Evolutionary conservation across 2,797 vertebrate genomes (phyloP).

Genomic region (Leuciscus waleckii): DNA sequence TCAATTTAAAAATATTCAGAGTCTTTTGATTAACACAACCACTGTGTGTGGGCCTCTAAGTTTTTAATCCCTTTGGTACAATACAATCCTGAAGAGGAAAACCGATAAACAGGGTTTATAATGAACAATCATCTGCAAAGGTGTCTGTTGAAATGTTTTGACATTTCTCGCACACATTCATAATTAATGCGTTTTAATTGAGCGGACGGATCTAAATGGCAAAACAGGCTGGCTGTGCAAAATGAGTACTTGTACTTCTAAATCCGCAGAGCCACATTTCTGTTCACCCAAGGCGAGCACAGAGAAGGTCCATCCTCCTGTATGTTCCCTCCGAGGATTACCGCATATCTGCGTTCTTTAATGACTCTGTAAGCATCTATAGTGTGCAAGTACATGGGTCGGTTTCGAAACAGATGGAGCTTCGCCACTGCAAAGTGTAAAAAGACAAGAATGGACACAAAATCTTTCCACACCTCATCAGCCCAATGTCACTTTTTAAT

Average conservation of each 20-base stretch:
- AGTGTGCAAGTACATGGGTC: slow-evolving; percentile 20
- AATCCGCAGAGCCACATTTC: slow-evolving; percentile 46
- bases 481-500: slow-evolving; percentile 52
- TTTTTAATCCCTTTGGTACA: slow-evolving; percentile 27
- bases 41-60: not conserved
- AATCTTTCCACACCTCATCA: slow-evolving; percentile 56
- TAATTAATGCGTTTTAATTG: slow-evolving; percentile 31
- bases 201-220: slow-evolving; percentile 38
- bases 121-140: slow-evolving; percentile 29
- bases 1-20: no score
- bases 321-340: slow-evolving; percentile 54
- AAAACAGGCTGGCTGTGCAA: slow-evolving; percentile 20
- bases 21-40: not conserved
- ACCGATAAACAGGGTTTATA: slow-evolving; percentile 40
- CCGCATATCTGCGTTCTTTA: slow-evolving; percentile 52
- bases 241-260: slow-evolving; percentile 33
- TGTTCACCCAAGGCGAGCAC: slow-evolving; percentile 51
- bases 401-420: slow-evolving; percentile 39
- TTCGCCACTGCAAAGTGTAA: slow-evolving; percentile 37
- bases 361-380: slow-evolving; percentile 51
- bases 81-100: slow-evolving; percentile 22
- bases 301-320: slow-evolving; percentile 43
- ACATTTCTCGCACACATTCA: slow-evolving; percentile 12
- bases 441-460: slow-evolving; percentile 49
- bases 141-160: slow-evolving; percentile 27